Base-by-base conservation (phyloP, 2,797 vertebrate species). In the Gephyroberyx darwinii region DNA sequence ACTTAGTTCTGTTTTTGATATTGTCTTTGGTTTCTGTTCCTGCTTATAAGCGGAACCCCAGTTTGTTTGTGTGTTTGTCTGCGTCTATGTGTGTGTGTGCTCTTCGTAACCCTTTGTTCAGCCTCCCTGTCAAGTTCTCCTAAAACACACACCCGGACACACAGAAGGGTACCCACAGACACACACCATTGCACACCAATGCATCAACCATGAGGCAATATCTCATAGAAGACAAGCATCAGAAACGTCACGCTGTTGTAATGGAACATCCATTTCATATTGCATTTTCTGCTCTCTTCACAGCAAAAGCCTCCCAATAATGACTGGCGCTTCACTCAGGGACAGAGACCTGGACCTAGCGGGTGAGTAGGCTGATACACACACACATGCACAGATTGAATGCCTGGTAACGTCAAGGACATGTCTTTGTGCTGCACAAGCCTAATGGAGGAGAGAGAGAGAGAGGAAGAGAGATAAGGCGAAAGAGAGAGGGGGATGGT, bases 271-370 rank as follows among this genome's bases (percentile, higher is more conserved):
- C 2, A 31, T 80, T 87, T 92, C 57, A 93, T 77, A 48, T 67
- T 65, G 26, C 69, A 16, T 82, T 52, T 72, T 89, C 43, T 89
- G 70, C 61, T 85, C 47, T 91, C 41, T 86, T 92, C 89, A 84
- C 96, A 99, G 97, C 97, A 99, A 96, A 97, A 96, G 88, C 97
- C 97, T n/a, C 96, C 98, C 71, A 96, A 96, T 89, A 95, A 96
- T 69, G 98, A 99, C 88, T 99, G 98, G 98, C 97, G 96, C 82
- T 98, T 99, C 88, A 96, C 95, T 83, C 97, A 98, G 93, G 96
- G 96, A 88, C 96, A 96, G 92, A 96, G 97, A 95, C 97, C 97
- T 0, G 96, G 97, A 94, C 96, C 97, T 8, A 99, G 97, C 57
- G 96, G 98, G 98, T 99, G 86, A 97, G 96, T 97, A 71, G 70